Base-by-base conservation (phyloP, 2,797 vertebrate genomes). In the Enteromius fasciolatus region DNA sequence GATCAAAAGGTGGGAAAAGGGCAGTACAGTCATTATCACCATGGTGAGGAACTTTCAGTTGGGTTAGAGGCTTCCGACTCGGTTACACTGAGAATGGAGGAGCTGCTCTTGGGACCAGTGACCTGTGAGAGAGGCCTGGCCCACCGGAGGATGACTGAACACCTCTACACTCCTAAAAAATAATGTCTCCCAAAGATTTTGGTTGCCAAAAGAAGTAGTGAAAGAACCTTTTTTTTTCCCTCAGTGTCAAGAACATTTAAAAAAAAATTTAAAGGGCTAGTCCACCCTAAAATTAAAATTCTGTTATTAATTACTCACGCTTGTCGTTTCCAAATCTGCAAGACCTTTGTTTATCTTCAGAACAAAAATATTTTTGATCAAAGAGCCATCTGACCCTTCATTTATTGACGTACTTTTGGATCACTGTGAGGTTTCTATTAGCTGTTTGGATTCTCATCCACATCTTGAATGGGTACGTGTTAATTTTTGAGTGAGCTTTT, bases 1-100 rank as follows among this genome's bases (percentile, higher is more conserved):
- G 64, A 76, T 83, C 81, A 83, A 83, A 76, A 83, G 52, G 73
- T 68, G 28, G 52, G 36, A 68, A 83, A 83, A 76, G 81, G 66
- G 63, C 63, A 68, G 63, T 31, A 2, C 63, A 67, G 73, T 68
- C 81, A 76, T 81, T 73, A 81, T 81, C 69, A 73, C 79, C 79
- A 64, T 50, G 31, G 68, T 36, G 79, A 81, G 57, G 28, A 64
- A 73, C 20, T 73, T 70, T 63, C 68, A 64, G 20, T 25, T 25
- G 68, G 68, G 68, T 81, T 73, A 50, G 54, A 64, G 57, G 41
- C 79, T 72, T 72, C 69, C 1, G 79, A 73, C 20, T 44, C 15
- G 28, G 39, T 73, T 63, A 59, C 66, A 59, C 20, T 0, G 17
- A 28, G 28, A 78, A 64, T 20, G 39, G 41, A 72, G 18, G 57